Percentiles rank a stretch among this genome's conserved stretches.
Conservation (phyloP, 2,888 invertebrate genomes). For the Melinaea marsaeus region DNA sequence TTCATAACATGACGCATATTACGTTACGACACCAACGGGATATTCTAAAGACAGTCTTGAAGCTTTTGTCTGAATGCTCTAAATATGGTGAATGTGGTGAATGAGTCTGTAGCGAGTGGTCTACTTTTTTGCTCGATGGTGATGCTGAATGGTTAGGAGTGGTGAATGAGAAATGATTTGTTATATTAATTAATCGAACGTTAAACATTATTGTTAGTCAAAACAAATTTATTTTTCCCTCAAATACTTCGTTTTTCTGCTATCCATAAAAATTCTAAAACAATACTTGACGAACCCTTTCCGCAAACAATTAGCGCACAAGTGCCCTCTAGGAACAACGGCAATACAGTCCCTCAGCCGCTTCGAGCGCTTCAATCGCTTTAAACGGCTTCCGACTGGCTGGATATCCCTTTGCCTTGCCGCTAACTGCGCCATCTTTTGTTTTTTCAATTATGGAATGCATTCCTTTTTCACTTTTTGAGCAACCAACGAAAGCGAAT, state of each 20-base stretch:
- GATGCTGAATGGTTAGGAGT: no score
- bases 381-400: constrained; percentile 63
- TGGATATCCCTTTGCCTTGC: constrained; percentile 65
- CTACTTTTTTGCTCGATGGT: no score
- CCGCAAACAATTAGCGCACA: constrained; percentile 75
- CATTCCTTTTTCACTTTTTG: constrained; percentile 21
- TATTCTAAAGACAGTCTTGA: background rate
- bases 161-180: constrained; percentile 3
- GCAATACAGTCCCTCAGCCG: constrained; percentile 61
- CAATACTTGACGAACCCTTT: constrained; percentile 74
- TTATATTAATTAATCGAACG: background rate
- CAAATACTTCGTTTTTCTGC: constrained; percentile 40
- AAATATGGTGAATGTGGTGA: no score
- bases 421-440: constrained; percentile 56
- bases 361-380: constrained; percentile 40
- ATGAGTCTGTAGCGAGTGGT: no score
- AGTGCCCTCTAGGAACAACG: constrained; percentile 69
- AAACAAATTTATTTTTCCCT: constrained; percentile 2
- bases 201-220: background rate
- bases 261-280: constrained; percentile 61
- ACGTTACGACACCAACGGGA: background rate
- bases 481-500: constrained; percentile 6
- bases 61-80: no score
- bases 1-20: background rate
- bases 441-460: constrained; percentile 53